Evolutionary conservation across 2,888 invertebrate species (phyloP).

Genomic region (Hybos culiciformis): DNA sequence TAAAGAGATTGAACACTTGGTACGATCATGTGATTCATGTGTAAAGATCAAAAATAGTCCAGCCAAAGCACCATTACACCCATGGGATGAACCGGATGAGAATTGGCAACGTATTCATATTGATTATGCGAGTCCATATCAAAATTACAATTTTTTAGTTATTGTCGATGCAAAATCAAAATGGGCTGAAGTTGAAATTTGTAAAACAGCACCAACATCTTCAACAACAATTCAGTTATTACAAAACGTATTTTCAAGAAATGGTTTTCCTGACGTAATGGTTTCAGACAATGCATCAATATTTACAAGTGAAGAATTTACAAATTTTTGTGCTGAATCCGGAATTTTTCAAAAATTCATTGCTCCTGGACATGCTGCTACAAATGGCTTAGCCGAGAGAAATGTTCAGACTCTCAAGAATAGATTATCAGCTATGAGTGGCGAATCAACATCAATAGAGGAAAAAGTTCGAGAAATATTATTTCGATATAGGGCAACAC

Average conservation of each 20-base stretch:
- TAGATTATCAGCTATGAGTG: conserved; percentile 10
- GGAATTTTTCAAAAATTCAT: conserved; percentile 5
- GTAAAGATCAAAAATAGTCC: no score
- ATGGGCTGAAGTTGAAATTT: conserved; percentile 3
- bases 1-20: conserved; percentile 19
- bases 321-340: background rate
- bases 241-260: conserved; percentile 7
- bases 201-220: conserved; percentile 7
- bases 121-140: conserved; percentile 7
- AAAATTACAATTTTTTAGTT: conserved; percentile 7
- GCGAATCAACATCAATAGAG: conserved; percentile 7
- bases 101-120: conserved; percentile 9
- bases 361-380: conserved; percentile 6
- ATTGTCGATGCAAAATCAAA: conserved; percentile 9
- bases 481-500: conserved; percentile 10
- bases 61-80: conserved; percentile 3
- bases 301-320: conserved; percentile 5
- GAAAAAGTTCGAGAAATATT: conserved; percentile 10
- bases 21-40: conserved; percentile 16
- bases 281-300: conserved; percentile 9
- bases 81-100: conserved; percentile 4
- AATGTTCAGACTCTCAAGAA: conserved; percentile 11
- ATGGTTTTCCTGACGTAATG: conserved; percentile 8
- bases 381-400: conserved; percentile 5
- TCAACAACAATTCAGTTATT: conserved; percentile 6